Evolutionary conservation across 2,113 vertebrate species (phyloP).

Genomic region (Carassius gibelio): DNA sequence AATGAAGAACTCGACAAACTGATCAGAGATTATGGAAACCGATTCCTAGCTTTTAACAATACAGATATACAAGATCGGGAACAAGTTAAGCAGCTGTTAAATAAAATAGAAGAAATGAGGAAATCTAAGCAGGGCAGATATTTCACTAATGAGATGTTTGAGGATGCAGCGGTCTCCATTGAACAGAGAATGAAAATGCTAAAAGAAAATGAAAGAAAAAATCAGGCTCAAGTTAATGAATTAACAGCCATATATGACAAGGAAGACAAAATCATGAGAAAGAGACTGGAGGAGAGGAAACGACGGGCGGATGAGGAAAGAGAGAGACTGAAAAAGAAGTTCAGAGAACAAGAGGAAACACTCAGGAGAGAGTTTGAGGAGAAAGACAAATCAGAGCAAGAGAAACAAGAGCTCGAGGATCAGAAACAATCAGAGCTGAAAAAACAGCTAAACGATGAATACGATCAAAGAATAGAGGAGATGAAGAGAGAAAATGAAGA

Average conservation of each 20-base stretch:
- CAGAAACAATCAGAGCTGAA: background rate
- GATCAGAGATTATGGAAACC: constrained; percentile 17
- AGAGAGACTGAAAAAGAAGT: background rate
- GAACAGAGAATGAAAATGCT: background rate
- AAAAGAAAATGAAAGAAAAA: constrained; percentile 17
- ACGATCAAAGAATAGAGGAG: background rate
- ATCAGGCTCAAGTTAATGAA: background rate
- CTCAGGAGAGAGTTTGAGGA: constrained; percentile 13
- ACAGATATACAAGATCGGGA: background rate
- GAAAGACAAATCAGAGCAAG: constrained; percentile 17
- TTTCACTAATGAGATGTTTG: constrained; percentile 47
- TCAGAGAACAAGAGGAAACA: background rate
- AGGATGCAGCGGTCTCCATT: constrained; percentile 5
- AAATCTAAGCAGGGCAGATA: background rate
- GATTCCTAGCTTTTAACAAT: constrained; percentile 39
- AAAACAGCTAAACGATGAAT: background rate
- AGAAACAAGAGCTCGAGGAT: background rate
- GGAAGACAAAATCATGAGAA: background rate
- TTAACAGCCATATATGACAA: background rate
- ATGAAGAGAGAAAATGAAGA: background rate
- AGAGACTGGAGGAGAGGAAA: constrained; percentile 6
- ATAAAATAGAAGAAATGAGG: constrained; percentile 15
- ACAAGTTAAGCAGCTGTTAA: constrained; percentile 11
- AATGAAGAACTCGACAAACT: constrained; percentile 11
- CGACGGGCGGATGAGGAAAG: background rate